Conservation (phyloP, 2,888 invertebrate species). For the Orchestes rusci region DNA sequence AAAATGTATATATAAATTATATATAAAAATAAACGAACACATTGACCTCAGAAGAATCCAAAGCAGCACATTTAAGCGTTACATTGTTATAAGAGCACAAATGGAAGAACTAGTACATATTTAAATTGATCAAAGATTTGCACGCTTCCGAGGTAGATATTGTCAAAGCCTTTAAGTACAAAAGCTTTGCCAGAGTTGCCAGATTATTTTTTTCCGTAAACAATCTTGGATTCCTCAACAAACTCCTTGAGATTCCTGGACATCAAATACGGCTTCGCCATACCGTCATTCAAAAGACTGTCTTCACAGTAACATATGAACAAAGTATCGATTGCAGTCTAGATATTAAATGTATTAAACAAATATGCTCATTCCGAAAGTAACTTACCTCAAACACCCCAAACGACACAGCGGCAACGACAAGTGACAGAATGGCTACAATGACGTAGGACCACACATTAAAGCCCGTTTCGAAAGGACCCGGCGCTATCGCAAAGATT, state of each 20-base stretch:
- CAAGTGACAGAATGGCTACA: slow-evolving; percentile 12
- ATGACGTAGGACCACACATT: slow-evolving; percentile 5
- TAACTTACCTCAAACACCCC: slow-evolving; percentile 26
- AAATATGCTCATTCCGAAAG: background rate
- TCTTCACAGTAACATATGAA: slow-evolving; percentile 36
- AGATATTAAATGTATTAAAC: slow-evolving; percentile 3
- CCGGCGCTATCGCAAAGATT: slow-evolving; percentile 22
- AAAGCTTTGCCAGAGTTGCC: background rate
- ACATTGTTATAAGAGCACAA: no score
- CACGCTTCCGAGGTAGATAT: no score
- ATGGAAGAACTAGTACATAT: no score
- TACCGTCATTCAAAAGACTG: slow-evolving; percentile 32
- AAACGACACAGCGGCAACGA: slow-evolving; percentile 20
- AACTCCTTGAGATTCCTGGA: slow-evolving; percentile 32
- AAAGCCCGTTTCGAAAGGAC: slow-evolving; percentile 14
- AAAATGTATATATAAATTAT: no score
- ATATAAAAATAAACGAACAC: no score
- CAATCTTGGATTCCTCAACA: slow-evolving; percentile 30
- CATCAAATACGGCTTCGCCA: slow-evolving; percentile 33
- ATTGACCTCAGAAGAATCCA: no score
- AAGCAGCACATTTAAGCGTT: no score
- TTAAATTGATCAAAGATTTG: no score
- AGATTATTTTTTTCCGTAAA: slow-evolving; percentile 16
- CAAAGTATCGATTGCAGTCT: slow-evolving; percentile 32
- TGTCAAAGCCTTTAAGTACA: no score